phyloP scores from a whole-genome alignment of 2,888 invertebrate genomes.

The Tenthredo distinguenda region DNA sequence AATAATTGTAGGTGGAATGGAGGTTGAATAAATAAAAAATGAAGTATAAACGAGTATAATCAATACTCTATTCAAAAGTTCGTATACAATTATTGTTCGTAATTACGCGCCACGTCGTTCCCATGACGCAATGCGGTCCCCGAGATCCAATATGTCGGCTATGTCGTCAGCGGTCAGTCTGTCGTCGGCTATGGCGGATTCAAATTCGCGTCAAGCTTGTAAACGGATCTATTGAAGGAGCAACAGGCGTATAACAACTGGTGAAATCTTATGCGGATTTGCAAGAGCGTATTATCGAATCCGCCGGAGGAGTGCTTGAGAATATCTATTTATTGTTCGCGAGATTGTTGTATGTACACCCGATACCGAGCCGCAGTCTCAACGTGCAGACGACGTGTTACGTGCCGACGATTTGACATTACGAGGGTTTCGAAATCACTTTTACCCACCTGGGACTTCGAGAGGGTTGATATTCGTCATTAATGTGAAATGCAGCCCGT shows the following conservation, averaged over 20 bases:
- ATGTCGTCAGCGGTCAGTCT: neutral
- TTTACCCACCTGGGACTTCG: neutral
- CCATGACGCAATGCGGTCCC: slow-evolving; percentile 14
- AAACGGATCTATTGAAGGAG: neutral
- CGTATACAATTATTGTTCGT: neutral
- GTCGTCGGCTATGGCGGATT: slow-evolving; percentile 39
- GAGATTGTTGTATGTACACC: neutral
- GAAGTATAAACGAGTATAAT: too few relatives aligned
- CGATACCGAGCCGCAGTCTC: neutral
- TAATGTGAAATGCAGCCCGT: slow-evolving; percentile 35
- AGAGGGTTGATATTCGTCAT: neutral
- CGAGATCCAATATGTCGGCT: neutral
- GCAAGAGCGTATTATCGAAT: neutral
- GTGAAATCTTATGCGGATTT: neutral
- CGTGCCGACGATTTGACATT: neutral
- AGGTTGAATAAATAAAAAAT: neutral
- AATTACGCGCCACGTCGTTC: neutral
- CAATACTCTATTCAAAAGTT: neutral
- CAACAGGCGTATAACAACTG: neutral
- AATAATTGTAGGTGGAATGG: neutral
- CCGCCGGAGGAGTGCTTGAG: neutral
- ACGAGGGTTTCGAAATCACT: neutral
- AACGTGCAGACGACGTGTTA: neutral
- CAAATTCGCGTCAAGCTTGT: neutral
- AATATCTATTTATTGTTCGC: neutral